These are phyloP conservation scores for Bombus confusus DNA, from an alignment of 1,140 invertebrate genomes.

Conservation along the genomic window DNA sequence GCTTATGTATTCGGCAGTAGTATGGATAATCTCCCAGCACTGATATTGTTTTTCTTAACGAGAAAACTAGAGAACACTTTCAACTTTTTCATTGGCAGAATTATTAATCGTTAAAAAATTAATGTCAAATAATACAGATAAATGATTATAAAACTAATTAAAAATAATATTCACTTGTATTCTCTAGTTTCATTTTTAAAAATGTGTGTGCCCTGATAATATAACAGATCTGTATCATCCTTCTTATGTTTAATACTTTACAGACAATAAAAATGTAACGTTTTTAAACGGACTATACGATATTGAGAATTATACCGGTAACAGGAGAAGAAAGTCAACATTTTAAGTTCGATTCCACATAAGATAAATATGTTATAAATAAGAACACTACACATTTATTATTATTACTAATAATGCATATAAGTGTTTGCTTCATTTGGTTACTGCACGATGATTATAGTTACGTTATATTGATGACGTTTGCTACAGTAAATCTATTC, in stretches of 20 bases:
- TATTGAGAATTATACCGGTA: neutral
- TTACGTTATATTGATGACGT: neutral
- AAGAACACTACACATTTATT: constrained; percentile 70
- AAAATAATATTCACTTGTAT: constrained; percentile 8
- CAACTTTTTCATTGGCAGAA: neutral
- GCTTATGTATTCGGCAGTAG: constrained; percentile 32
- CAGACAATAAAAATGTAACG: constrained; percentile 11
- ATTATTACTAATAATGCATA: constrained; percentile 58
- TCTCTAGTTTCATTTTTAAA: constrained; percentile 25
- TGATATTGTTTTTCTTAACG: constrained; percentile 34
- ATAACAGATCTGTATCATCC: neutral
- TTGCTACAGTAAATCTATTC: neutral
- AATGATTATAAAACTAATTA: neutral
- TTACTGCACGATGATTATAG: constrained; percentile 40
- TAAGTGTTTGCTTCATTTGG: constrained; percentile 44
- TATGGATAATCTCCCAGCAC: constrained; percentile 11
- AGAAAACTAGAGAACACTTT: constrained; percentile 26
- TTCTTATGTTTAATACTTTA: constrained; percentile 7
- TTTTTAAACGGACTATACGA: neutral
- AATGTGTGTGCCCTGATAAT: neutral
- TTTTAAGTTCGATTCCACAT: constrained; percentile 35
- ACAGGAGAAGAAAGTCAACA: constrained; percentile 37
- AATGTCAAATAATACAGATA: neutral
- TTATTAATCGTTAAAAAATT: neutral
- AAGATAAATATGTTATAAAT: constrained; percentile 64